phyloP scores from a whole-genome alignment of 64 coral and sea anemone genomes.

The Stichodactyla helianthus region DNA sequence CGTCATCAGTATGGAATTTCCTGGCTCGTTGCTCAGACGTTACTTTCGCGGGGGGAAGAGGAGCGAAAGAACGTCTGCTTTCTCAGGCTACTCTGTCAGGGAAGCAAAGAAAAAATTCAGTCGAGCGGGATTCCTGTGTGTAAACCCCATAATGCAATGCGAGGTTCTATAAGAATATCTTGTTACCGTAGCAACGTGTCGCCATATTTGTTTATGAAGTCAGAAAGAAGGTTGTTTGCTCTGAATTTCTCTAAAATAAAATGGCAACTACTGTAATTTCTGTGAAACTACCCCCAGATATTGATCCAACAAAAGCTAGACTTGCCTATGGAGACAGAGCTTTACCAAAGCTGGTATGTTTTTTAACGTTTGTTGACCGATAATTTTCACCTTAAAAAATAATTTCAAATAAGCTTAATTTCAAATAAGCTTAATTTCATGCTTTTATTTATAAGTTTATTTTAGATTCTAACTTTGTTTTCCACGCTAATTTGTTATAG shows the following conservation, averaged over 20 bases:
- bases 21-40: no score
- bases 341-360: conserved; percentile 85
- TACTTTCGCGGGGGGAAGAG: no score
- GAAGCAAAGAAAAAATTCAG: no score
- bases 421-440: neutral
- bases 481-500: neutral
- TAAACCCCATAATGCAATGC: conserved; percentile 8
- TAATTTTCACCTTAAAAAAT: neutral
- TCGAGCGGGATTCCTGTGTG: neutral
- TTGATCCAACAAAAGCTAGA: conserved; percentile 86
- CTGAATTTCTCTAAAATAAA: neutral
- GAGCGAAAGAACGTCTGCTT: no score
- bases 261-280: conserved; percentile 95
- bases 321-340: conserved; percentile 90
- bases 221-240: neutral
- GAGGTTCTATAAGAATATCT: neutral
- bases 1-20: no score
- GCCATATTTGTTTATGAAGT: conserved; percentile 70
- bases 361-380: neutral
- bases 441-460: neutral
- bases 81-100: no score
- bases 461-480: neutral
- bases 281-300: conserved; percentile 83
- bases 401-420: neutral
- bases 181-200: conserved; percentile 72